These are phyloP conservation scores for Hippolais icterina DNA, from an alignment of 2,113 vertebrate species.

Conservation along the genomic window DNA sequence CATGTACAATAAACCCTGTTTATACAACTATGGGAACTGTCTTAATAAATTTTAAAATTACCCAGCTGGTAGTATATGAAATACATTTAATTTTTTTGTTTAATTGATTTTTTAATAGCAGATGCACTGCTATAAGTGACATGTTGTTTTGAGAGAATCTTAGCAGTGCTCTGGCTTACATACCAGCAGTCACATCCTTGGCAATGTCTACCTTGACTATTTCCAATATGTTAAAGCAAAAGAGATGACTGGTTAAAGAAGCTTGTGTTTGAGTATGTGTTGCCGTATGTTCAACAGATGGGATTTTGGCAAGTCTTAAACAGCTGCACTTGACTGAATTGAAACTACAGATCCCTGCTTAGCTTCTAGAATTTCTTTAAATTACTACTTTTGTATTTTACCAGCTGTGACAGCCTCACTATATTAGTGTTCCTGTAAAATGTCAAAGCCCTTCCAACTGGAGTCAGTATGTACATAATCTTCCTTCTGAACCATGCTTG, in stretches of 20 bases:
- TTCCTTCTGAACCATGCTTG: neutral
- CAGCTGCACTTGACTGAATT: neutral
- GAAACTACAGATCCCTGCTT: neutral
- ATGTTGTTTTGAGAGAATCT: neutral
- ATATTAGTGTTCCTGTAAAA: constrained; percentile 24
- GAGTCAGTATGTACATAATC: constrained; percentile 21
- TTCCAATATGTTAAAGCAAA: neutral
- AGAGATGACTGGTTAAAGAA: neutral
- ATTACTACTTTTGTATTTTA: constrained; percentile 35
- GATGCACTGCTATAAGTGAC: neutral
- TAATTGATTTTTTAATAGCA: neutral
- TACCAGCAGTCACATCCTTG: neutral
- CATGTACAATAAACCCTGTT: constrained; percentile 73
- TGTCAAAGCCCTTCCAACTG: neutral
- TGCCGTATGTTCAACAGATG: neutral
- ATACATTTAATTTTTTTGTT: neutral
- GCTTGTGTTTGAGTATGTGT: neutral
- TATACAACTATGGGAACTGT: constrained; percentile 61
- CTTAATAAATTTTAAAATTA: constrained; percentile 51
- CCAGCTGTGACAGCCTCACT: constrained; percentile 2
- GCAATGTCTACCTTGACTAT: neutral
- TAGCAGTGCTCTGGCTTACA: neutral
- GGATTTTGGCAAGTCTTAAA: constrained; percentile 1
- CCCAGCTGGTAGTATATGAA: constrained; percentile 1
- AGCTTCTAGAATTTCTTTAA: constrained; percentile 1